phyloP scores from a whole-genome alignment of 2,888 invertebrate genomes.

The Tachina fera region DNA sequence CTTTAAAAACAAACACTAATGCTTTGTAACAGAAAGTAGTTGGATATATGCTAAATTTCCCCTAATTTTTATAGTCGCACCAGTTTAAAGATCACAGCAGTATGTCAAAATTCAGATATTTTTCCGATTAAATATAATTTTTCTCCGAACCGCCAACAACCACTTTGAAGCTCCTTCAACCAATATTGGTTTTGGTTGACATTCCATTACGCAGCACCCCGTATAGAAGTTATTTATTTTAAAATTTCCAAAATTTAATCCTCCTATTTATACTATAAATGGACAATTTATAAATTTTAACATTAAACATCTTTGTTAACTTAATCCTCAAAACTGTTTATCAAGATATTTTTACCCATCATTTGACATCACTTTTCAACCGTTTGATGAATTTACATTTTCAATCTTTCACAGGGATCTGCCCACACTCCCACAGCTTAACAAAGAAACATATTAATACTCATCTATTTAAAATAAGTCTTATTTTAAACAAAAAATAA shows the following conservation, averaged over 20 bases:
- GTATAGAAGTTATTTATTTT: not conserved
- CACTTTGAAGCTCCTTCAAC: too few species aligned
- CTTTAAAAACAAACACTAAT: too few species aligned
- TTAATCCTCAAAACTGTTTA: constrained; percentile 58
- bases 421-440: constrained; percentile 1
- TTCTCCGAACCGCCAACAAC: too few species aligned
- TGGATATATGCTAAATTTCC: too few species aligned
- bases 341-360: constrained; percentile 74
- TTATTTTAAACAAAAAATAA: constrained; percentile 75
- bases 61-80: too few species aligned
- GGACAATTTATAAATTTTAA: not conserved
- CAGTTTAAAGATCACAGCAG: too few species aligned
- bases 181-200: too few species aligned
- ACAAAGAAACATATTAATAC: constrained; percentile 42
- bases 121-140: too few species aligned
- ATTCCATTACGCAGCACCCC: too few species aligned
- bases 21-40: too few species aligned
- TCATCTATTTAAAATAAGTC: constrained; percentile 53
- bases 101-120: too few species aligned
- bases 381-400: constrained; percentile 74
- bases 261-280: constrained; percentile 1
- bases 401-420: constrained; percentile 31
- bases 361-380: constrained; percentile 80
- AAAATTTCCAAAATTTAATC: constrained; percentile 20
- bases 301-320: constrained; percentile 48